phyloP scores from a whole-genome alignment of 2,797 vertebrate species.

The Darevskia nairensis region DNA sequence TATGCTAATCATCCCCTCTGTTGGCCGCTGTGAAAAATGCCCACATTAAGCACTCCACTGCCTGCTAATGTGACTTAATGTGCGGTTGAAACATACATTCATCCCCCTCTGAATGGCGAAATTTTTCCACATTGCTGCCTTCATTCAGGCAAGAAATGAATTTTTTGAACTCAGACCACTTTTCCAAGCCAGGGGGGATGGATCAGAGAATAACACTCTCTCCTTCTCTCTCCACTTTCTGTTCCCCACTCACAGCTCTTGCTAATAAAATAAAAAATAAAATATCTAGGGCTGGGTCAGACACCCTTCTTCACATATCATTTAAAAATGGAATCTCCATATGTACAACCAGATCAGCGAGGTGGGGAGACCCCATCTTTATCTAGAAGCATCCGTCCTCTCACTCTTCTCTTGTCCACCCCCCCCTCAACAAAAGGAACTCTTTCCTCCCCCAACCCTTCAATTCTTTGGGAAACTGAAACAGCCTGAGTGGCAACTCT shows the following conservation, averaged over 20 bases:
- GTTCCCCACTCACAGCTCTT: background rate
- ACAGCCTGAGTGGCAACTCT: conserved; percentile 21
- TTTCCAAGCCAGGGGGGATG: conserved; percentile 82
- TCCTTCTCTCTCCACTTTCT: conserved; percentile 57
- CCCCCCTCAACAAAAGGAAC: conserved; percentile 19
- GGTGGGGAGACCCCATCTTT: conserved; percentile 16
- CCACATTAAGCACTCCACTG: conserved; percentile 97
- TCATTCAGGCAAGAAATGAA: conserved; percentile 96
- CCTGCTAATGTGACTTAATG: conserved; percentile 96
- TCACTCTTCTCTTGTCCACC: conserved; percentile 16
- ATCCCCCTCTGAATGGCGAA: conserved; percentile 92
- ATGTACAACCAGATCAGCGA: conserved; percentile 8
- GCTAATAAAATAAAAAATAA: conserved; percentile 19
- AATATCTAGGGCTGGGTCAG: background rate
- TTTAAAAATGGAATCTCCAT: conserved; percentile 16
- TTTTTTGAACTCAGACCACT: conserved; percentile 91
- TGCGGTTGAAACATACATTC: conserved; percentile 98
- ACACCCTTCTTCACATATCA: background rate
- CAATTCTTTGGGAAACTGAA: conserved; percentile 34
- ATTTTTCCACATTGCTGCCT: conserved; percentile 97
- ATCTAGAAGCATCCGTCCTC: conserved; percentile 29
- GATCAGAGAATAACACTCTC: conserved; percentile 78
- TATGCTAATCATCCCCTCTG: conserved; percentile 97
- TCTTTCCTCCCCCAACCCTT: conserved; percentile 36
- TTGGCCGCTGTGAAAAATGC: conserved; percentile 96